phyloP scores from a whole-genome alignment of 2,797 vertebrate species.

The Cirrhinus molitorella region DNA sequence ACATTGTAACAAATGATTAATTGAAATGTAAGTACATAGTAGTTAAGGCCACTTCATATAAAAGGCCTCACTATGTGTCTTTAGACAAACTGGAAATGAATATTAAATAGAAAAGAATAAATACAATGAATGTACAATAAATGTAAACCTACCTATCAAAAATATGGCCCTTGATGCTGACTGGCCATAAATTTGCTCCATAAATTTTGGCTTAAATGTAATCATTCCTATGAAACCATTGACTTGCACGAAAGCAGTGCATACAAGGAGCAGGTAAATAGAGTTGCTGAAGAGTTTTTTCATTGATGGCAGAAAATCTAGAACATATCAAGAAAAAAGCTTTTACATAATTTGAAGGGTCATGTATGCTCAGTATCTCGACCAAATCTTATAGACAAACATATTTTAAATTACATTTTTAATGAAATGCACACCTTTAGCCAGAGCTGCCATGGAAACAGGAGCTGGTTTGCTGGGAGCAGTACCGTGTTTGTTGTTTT shows the following conservation, averaged over 20 bases:
- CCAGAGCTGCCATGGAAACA: slow-evolving; percentile 69
- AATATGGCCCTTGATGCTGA: slow-evolving; percentile 91
- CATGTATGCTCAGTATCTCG: neutral
- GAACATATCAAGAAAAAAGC: neutral
- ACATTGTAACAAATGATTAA: no score
- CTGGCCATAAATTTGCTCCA: slow-evolving; percentile 92
- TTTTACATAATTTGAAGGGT: neutral
- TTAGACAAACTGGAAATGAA: neutral
- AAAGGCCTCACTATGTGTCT: neutral
- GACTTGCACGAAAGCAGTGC: slow-evolving; percentile 83
- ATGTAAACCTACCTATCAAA: slow-evolving; percentile 69
- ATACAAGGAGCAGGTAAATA: slow-evolving; percentile 84
- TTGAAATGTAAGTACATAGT: no score
- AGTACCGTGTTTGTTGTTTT: slow-evolving; percentile 57
- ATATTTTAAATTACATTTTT: neutral
- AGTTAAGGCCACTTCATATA: no score
- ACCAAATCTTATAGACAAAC: neutral
- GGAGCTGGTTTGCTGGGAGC: slow-evolving; percentile 64
- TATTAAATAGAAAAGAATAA: neutral
- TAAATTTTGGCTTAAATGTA: slow-evolving; percentile 94
- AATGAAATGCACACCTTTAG: slow-evolving; percentile 71
- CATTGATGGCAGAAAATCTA: slow-evolving; percentile 92
- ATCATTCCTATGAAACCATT: slow-evolving; percentile 95
- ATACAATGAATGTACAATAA: neutral
- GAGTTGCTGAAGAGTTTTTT: slow-evolving; percentile 87